Conservation (phyloP, 2,113 vertebrate genomes). For the Elephas maximus region DNA sequence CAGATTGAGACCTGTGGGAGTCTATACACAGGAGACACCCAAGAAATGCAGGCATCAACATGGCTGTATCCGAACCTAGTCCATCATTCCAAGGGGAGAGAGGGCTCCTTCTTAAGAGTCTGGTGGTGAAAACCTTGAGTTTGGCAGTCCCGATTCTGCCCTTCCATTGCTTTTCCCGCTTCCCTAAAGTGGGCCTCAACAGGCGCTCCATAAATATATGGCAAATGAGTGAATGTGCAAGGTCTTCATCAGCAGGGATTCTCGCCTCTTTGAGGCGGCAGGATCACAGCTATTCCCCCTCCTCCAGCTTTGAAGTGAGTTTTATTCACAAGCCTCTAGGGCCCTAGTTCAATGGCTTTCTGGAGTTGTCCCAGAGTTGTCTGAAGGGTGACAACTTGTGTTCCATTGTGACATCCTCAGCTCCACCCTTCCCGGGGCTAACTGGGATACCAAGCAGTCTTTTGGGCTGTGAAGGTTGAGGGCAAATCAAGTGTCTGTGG, state of each 20-base stretch:
- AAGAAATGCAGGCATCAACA: not conserved
- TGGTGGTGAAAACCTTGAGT: not conserved
- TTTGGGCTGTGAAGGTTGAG: not conserved
- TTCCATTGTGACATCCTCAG: not conserved
- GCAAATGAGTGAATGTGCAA: accelerated
- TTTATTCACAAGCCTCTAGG: not conserved
- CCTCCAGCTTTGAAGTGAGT: not conserved
- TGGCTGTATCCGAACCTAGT: no score
- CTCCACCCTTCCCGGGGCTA: not conserved
- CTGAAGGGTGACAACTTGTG: not conserved
- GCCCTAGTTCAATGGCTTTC: not conserved
- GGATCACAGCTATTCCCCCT: not conserved
- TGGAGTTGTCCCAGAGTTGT: not conserved
- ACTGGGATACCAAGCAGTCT: no score
- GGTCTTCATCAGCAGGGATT: not conserved
- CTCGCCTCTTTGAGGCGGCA: not conserved
- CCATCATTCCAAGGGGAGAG: not conserved
- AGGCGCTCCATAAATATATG: not conserved
- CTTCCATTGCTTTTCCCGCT: not conserved
- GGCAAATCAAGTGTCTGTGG: not conserved
- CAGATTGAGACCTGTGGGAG: not conserved
- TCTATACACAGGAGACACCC: not conserved
- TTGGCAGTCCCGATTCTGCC: not conserved
- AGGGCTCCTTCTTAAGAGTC: not conserved
- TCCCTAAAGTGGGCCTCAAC: not conserved